Conservation (phyloP, 2,888 invertebrate genomes). For the Perdita meconis region DNA sequence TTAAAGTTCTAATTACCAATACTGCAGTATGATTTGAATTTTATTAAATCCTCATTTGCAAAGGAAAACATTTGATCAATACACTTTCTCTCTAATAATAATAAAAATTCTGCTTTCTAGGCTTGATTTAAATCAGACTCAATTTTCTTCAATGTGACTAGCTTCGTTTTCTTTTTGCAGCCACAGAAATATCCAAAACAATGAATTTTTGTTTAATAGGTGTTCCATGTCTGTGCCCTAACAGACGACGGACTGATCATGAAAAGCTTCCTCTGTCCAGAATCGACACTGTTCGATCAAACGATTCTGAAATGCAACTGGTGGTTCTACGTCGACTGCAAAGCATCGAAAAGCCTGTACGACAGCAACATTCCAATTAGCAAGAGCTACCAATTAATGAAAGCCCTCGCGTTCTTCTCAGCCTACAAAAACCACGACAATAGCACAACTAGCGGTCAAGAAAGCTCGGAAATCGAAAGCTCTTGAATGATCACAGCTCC, state of each 20-base stretch:
- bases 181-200: too few species aligned
- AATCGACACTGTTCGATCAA: conserved; percentile 95
- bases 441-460: conserved; percentile 66
- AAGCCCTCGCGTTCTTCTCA: conserved; percentile 94
- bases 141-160: too few species aligned
- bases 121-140: too few species aligned
- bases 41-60: too few species aligned
- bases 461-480: conserved; percentile 43
- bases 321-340: conserved; percentile 97
- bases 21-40: too few species aligned
- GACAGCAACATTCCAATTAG: conserved; percentile 96
- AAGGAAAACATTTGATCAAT: too few species aligned
- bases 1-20: too few species aligned
- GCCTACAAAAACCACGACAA: conserved; percentile 90
- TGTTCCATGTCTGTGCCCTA: conserved; percentile 95
- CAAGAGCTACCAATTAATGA: conserved; percentile 96
- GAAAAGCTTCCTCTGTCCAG: conserved; percentile 96
- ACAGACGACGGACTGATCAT: conserved; percentile 95
- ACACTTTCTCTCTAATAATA: too few species aligned
- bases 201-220: conserved; percentile 85
- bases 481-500: conserved; percentile 15
- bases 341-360: conserved; percentile 91
- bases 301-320: conserved; percentile 96
- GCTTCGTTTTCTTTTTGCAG: too few species aligned
- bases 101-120: too few species aligned